Evolutionary conservation across 2,888 invertebrate species (phyloP).

Genomic region (Phortica okadai): DNA sequence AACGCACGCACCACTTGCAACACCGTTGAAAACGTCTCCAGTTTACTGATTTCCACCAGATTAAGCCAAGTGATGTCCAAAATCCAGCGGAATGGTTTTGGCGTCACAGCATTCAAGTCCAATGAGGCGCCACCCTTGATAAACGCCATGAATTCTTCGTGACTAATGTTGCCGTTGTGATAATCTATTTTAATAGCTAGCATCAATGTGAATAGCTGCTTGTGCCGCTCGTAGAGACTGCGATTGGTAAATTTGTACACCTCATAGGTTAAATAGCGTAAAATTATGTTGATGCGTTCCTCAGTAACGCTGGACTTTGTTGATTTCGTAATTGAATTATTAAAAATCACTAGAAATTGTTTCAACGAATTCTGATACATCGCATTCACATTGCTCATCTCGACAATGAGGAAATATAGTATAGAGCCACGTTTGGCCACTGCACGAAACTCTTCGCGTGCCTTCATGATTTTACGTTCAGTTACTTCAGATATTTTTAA

Average conservation of each 20-base stretch:
- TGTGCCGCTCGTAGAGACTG: constrained; percentile 95
- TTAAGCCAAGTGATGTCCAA: constrained; percentile 97
- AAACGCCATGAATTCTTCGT: constrained; percentile 95
- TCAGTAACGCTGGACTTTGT: constrained; percentile 88
- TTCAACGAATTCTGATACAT: constrained; percentile 98
- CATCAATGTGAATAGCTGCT: constrained; percentile 94
- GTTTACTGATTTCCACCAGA: constrained; percentile 92
- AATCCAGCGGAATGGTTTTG: constrained; percentile 96
- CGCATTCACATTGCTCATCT: constrained; percentile 96
- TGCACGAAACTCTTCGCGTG: constrained; percentile 95
- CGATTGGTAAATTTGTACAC: constrained; percentile 95
- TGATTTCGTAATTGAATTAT: constrained; percentile 94
- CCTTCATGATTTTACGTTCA: constrained; percentile 94
- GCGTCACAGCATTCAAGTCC: constrained; percentile 93
- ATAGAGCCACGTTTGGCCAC: constrained; percentile 96
- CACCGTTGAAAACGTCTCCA: constrained; percentile 87
- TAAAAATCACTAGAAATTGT: constrained; percentile 95
- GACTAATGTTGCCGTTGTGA: constrained; percentile 87
- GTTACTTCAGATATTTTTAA: constrained; percentile 94
- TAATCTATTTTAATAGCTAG: constrained; percentile 96
- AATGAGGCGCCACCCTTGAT: constrained; percentile 97
- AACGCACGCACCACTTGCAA: constrained; percentile 81
- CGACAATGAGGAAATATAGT: constrained; percentile 95
- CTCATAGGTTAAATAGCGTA: constrained; percentile 92
- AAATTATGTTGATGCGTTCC: constrained; percentile 92